Evolutionary conservation across 2,888 invertebrate species (phyloP).

Genomic region (Ectobius pallidus): DNA sequence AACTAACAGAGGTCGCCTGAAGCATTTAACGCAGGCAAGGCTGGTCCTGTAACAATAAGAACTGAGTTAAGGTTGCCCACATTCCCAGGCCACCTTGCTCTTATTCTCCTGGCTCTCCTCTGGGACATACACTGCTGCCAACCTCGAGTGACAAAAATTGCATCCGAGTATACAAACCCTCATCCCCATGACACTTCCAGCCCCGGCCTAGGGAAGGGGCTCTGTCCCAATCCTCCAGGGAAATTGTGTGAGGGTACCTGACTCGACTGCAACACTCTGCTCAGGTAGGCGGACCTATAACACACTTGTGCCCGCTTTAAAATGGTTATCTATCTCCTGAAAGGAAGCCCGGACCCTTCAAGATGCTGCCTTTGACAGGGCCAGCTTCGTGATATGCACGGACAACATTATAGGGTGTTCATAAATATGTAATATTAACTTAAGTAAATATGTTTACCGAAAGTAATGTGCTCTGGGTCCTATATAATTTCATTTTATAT

Average conservation of each 20-base stretch:
- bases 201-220: not conserved
- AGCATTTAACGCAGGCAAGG: not conserved
- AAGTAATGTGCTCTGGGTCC: no score
- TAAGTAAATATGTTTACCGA: no score
- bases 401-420: not conserved
- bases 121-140: constrained; percentile 1
- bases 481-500: no score
- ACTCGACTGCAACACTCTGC: not conserved
- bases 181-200: not conserved
- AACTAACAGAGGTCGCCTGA: no score
- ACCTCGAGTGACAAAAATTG: constrained; percentile 19
- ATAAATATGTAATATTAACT: no score
- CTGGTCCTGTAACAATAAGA: not conserved
- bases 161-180: constrained; percentile 16
- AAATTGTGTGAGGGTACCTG: constrained; percentile 10
- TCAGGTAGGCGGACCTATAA: not conserved
- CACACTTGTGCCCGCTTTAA: not conserved
- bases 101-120: not conserved
- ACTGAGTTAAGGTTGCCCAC: not conserved
- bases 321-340: constrained; percentile 20
- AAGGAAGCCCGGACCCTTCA: not conserved
- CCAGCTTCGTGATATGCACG: not conserved
- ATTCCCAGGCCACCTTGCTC: not conserved
- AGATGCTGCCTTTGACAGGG: not conserved
- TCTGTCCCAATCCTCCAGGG: not conserved